Base-by-base conservation (phyloP, 2,888 invertebrate species). In the Agonum fuliginosum region DNA sequence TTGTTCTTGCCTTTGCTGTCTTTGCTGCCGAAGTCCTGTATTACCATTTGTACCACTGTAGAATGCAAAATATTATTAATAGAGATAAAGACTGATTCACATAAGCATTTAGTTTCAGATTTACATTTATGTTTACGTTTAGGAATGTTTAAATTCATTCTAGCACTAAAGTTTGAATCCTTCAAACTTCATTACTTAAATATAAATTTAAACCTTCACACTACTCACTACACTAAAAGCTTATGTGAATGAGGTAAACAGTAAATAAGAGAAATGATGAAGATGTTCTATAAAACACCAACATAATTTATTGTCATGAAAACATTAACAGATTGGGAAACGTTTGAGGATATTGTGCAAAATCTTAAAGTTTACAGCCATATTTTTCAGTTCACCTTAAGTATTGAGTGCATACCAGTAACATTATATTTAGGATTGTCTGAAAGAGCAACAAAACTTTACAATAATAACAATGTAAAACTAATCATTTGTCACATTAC, bases 271-370 rank as follows among this genome's bases (percentile, higher is more conserved):
- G 1, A 12, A 17, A 43, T 12, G 5, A 43, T 43, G n/a, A 43
- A n/a, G 14, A 43, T 3, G 3, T 24, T 54, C 30, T 62, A 62
- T 30, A 62, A 62, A 62, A 62, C 58, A 62, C 58, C 30, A 62
- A 62, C 14, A 62, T 62, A 62, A 62, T 62, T 62, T 62, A 62
- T 62, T 62, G 58, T 62, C 58, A 17, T 30, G 12, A 62, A 62
- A 62, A 62, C 58, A 54, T 54, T 22, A 54, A 54, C 54, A 54
- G n/a, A 54, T 20, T 24, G n/a, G 12, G 19, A 54, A 20, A 54
- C 24, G n/a, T 54, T 54, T 54, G n/a, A 24, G 54, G n/a, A n/a
- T 48, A 48, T 54, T 54, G 54, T 54, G 24, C 54, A 54, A 54
- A 54, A 54, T 54, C 48, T 48, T 48, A 48, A 37, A 37, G 20